Percentiles rank a stretch among this genome's conserved stretches.
Conservation (phyloP, 2,113 vertebrate species). For the Xiphophorus couchianus region DNA sequence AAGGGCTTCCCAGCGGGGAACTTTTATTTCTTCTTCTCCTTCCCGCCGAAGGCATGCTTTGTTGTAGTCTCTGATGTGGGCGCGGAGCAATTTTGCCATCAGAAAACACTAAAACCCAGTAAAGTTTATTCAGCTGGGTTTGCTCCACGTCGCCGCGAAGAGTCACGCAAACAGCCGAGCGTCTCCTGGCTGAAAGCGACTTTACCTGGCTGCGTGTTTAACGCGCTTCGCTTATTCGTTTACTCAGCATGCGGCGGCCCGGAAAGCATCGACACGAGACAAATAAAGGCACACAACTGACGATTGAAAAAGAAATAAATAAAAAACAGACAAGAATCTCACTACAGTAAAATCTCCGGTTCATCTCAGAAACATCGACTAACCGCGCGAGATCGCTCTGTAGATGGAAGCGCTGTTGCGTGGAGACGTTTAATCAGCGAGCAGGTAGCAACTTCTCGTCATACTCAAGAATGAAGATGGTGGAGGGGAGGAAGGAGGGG, state of each 20-base stretch:
- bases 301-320: not conserved
- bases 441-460: conserved; percentile 31
- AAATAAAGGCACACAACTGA: conserved; percentile 2
- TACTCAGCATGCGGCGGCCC: not conserved
- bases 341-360: conserved; percentile 6
- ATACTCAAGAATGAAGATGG: conserved; percentile 49
- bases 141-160: not conserved
- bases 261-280: not conserved
- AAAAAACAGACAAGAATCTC: not conserved
- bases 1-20: conserved; percentile 21
- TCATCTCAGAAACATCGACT: conserved; percentile 12
- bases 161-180: conserved; percentile 20
- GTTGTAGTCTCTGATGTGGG: conserved; percentile 1
- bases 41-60: conserved; percentile 24
- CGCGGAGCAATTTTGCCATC: not conserved
- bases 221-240: conserved; percentile 32
- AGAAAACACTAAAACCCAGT: conserved; percentile 27
- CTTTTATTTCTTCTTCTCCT: conserved; percentile 23
- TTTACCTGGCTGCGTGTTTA: not conserved
- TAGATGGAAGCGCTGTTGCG: conserved; percentile 41
- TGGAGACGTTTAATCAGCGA: conserved; percentile 41
- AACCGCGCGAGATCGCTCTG: conserved; percentile 11
- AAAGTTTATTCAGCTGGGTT: conserved; percentile 35
- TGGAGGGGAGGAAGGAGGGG: not conserved
- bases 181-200: conserved; percentile 14